Base-by-base conservation (phyloP, 2,113 vertebrate genomes). In the Oryzias melastigma region DNA sequence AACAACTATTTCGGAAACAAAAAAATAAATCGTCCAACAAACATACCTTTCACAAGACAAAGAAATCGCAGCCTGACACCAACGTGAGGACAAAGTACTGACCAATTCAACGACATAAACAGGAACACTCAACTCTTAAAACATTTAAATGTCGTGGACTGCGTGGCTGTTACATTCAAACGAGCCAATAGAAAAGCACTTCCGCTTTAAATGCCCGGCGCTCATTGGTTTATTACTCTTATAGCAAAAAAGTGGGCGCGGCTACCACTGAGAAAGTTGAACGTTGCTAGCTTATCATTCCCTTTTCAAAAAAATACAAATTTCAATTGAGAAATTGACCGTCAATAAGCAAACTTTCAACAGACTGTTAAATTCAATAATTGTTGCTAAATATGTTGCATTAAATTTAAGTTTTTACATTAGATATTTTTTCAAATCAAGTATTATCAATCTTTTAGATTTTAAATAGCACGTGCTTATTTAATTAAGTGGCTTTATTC, bases 61-160 rank as follows among this genome's bases (percentile, higher is more conserved):
- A 67, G 35, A 35, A 35, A 35, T 35, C 1, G 35, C 3, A 16
- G 4, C 24, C 0, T 13, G 10, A 13, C 1, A 1, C 3, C 25
- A 14, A 24, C 1, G 0, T 4, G 8, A 0, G 5, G 0, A 14
- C 51, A 44, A 29, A 22, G 56, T 58, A 52, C 51, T 46, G 44
- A 60, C 15, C 5, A 43, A 18, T 14, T 16, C 41, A 46, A 42
- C 0, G 2, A 2, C 8, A 45, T 1, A 55, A 65, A 65, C 49
- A 64, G 1, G 40, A 3, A 5, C 24, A 2, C 15, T 2, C 45
- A 52, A 58, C n/a, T 75, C 80, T 84, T 72, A 72, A 84, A 75
- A 83, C 22, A 84, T 91, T 92, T 92, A 93, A 93, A 91, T 78
- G 69, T 68, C 0, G 67, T 35, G 4, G 22, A 17, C 13, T 43